These are phyloP conservation scores for Hiodon tergisus DNA, from an alignment of 2,113 vertebrate species.

Conservation along the genomic window DNA sequence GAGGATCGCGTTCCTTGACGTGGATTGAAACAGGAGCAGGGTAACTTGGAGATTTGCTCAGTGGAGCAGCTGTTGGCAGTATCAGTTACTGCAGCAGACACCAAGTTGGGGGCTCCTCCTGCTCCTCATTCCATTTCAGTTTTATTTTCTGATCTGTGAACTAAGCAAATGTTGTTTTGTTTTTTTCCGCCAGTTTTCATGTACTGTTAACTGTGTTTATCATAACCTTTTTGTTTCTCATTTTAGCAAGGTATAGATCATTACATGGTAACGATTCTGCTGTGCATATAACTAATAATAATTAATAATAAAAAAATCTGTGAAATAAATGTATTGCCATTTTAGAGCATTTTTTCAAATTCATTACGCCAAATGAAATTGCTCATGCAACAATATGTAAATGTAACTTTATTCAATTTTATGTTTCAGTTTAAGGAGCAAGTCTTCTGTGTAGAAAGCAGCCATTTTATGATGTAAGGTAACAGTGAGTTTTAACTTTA, in stretches of 20 bases:
- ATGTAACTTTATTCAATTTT: no score
- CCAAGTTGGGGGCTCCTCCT: neutral
- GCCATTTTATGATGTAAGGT: no score
- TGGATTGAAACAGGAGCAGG: conserved; percentile 23
- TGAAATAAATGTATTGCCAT: neutral
- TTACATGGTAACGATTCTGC: no score
- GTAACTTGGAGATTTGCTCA: conserved; percentile 5
- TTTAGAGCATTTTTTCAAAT: neutral
- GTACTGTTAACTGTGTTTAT: no score
- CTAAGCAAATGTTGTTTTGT: neutral
- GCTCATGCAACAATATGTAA: no score
- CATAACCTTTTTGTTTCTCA: no score
- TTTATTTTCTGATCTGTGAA: neutral
- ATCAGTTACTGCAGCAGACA: neutral
- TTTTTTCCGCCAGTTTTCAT: no score
- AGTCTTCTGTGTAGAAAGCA: no score
- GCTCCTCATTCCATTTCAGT: neutral
- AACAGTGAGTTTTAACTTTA: no score
- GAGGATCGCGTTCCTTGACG: conserved; percentile 51
- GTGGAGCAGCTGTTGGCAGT: conserved; percentile 6
- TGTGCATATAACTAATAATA: no score
- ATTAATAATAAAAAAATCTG: neutral
- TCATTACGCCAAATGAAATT: neutral
- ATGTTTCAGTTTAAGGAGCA: no score
- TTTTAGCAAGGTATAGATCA: no score